Conservation (phyloP, 2,113 vertebrate species). For the Tinamus guttatus region DNA sequence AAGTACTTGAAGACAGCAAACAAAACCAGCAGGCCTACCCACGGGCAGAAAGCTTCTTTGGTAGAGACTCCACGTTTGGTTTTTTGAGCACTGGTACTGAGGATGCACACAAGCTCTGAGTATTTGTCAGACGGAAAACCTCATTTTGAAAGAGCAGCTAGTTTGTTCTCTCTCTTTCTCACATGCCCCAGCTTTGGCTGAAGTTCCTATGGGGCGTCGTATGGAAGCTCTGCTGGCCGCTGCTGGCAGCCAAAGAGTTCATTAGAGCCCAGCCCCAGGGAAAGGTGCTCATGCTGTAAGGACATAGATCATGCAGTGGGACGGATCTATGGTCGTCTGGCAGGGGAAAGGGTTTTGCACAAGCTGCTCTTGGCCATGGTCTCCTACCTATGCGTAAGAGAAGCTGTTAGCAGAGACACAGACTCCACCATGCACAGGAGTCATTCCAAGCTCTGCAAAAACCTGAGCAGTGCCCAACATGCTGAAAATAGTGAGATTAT, state of each 20-base stretch:
- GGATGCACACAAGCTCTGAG: background rate
- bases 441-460: background rate
- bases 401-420: background rate
- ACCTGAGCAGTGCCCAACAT: background rate
- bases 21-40: background rate
- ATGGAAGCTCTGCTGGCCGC: background rate
- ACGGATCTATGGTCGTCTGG: fast-evolving
- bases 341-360: background rate
- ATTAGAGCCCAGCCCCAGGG: background rate
- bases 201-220: background rate
- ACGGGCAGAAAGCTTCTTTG: background rate
- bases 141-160: background rate
- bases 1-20: background rate
- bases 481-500: background rate
- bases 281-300: fast-evolving
- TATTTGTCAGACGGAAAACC: background rate
- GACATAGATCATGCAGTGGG: background rate
- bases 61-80: background rate
- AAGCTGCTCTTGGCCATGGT: background rate
- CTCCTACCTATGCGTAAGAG: background rate
- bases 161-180: background rate
- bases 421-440: fast-evolving
- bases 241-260: background rate
- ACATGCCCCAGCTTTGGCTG: background rate
- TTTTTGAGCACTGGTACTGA: background rate